A percentile compares a stretch with the other conserved stretches of the same genome.
Evolutionary conservation across 2,113 vertebrate species (phyloP).

Genomic region (Himantopus leucocephalus): DNA sequence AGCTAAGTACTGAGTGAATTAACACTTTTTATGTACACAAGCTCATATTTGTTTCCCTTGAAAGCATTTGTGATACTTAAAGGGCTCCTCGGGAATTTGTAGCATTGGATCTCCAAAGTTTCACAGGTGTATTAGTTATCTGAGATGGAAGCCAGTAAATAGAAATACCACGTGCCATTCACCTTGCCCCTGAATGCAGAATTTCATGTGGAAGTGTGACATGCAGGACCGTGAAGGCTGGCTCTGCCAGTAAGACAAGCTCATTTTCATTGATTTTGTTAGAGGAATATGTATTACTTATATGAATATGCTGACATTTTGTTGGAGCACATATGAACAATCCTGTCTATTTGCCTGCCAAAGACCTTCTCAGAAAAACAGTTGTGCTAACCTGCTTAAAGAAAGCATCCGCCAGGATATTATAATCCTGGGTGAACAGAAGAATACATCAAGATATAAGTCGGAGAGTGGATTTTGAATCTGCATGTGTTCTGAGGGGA

Average conservation of each 20-base stretch:
- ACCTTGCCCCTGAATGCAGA: not conserved
- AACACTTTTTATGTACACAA: not conserved
- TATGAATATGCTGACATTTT: not conserved
- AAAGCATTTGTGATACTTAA: not conserved
- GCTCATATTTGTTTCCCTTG: not conserved
- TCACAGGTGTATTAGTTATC: not conserved
- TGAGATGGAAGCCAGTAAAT: not conserved
- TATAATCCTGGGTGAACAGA: not conserved
- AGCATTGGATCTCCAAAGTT: not conserved
- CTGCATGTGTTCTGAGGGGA: not conserved
- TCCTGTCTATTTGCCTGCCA: not conserved
- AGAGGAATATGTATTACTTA: not conserved
- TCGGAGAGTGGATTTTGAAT: not conserved
- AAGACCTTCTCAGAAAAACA: constrained; percentile 16
- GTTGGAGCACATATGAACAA: not conserved
- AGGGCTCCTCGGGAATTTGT: not conserved
- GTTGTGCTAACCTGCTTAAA: not conserved
- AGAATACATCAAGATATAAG: not conserved
- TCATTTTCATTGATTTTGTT: constrained; percentile 7
- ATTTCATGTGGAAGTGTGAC: not conserved
- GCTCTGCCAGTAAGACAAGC: not conserved
- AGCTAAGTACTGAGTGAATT: not conserved
- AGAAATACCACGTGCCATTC: not conserved
- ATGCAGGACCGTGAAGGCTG: not conserved
- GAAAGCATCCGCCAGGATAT: not conserved